Conservation (phyloP, 1,140 invertebrate species). For the Micrasema minimum region DNA sequence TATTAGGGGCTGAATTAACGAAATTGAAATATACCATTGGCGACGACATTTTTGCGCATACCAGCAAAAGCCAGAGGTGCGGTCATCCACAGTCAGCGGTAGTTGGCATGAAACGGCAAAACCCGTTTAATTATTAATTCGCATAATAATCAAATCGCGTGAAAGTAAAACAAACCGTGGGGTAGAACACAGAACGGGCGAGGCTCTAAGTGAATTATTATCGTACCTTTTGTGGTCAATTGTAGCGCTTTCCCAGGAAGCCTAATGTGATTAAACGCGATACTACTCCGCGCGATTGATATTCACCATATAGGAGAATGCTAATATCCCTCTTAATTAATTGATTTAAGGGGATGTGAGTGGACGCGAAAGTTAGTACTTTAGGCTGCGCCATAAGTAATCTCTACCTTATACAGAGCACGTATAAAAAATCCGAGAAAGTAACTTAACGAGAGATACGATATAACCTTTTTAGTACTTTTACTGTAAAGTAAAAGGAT, state of each 20-base stretch:
- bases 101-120: conserved; percentile 29
- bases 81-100: background rate
- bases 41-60: conserved; percentile 25
- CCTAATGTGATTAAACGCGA: conserved; percentile 9
- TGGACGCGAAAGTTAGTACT: no score
- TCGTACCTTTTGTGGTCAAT: conserved; percentile 12
- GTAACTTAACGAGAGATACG: no score
- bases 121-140: conserved; percentile 35
- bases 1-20: conserved; percentile 13
- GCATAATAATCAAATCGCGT: conserved; percentile 46
- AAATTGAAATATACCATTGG: conserved; percentile 22
- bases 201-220: conserved; percentile 31
- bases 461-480: no score
- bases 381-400: background rate
- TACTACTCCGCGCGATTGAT: conserved; percentile 5
- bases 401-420: no score
- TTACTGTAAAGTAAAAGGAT: no score
- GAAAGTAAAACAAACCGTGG: conserved; percentile 37
- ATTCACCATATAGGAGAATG: conserved; percentile 2
- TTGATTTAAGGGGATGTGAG: background rate
- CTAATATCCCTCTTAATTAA: conserved; percentile 11
- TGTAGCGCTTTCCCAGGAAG: conserved; percentile 4
- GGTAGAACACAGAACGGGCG: conserved; percentile 36
- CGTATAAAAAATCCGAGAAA: no score
- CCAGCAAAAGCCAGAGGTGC: conserved; percentile 17